Conservation (phyloP, 2,888 invertebrate species). For the Erebia epiphron region DNA sequence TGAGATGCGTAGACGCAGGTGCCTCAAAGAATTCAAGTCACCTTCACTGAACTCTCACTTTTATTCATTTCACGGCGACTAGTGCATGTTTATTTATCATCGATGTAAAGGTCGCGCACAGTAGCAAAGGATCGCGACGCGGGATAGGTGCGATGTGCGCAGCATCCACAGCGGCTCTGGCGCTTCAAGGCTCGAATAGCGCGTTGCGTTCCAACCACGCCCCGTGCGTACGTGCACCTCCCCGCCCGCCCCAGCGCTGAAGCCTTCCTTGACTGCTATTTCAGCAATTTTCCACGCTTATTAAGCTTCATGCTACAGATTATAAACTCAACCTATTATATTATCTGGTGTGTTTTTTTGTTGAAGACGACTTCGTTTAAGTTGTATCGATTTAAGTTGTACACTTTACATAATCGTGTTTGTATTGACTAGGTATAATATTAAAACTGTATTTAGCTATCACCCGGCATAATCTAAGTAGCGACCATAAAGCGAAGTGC, state of each 20-base stretch:
- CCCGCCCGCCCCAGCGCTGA: constrained; percentile 65
- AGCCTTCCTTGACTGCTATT: constrained; percentile 55
- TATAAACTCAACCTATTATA: neutral
- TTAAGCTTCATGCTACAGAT: neutral
- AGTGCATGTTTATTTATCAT: constrained; percentile 43
- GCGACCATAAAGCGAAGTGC: constrained; percentile 53
- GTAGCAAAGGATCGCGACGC: constrained; percentile 42
- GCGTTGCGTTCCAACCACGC: constrained; percentile 51
- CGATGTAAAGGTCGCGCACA: constrained; percentile 48
- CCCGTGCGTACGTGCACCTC: constrained; percentile 71
- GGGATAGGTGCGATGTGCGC: constrained; percentile 71
- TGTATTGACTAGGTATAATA: neutral
- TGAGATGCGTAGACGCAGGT: constrained; percentile 56
- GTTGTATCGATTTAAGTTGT: neutral
- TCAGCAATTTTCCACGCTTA: constrained; percentile 52
- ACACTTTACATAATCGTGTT: neutral
- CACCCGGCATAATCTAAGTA: constrained; percentile 41
- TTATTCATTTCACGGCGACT: constrained; percentile 59
- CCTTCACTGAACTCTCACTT: constrained; percentile 69
- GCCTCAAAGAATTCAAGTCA: constrained; percentile 52
- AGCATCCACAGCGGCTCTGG: constrained; percentile 76
- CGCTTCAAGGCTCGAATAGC: constrained; percentile 40
- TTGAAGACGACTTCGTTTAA: no score
- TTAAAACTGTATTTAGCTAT: constrained; percentile 26
- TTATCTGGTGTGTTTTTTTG: neutral